A percentile compares a stretch with the other conserved stretches of the same genome.
Evolutionary conservation across 1,140 invertebrate genomes (phyloP).

Genomic region (Lamellibrachia luymesi): DNA sequence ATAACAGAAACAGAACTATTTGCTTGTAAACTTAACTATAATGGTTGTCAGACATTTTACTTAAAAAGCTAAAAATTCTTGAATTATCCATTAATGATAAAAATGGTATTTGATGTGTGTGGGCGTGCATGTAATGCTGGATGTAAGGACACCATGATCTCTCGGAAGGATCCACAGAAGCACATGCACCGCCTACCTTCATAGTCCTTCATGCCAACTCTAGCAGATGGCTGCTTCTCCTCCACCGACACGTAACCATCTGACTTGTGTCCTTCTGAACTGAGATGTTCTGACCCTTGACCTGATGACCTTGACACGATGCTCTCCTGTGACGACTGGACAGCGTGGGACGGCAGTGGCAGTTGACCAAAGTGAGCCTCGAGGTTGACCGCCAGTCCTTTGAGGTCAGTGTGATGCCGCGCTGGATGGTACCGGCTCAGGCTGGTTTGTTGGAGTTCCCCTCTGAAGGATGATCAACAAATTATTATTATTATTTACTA

Average conservation of each 20-base stretch:
- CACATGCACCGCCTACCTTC: not conserved
- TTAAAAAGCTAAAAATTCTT: no score
- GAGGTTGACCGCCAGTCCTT: not conserved
- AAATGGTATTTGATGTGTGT: no score
- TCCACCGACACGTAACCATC: conserved; percentile 17
- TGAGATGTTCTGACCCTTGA: conserved; percentile 13
- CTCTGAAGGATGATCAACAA: not conserved
- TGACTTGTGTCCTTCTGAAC: conserved; percentile 13
- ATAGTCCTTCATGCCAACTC: not conserved
- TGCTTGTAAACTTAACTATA: no score
- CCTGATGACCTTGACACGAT: conserved; percentile 12
- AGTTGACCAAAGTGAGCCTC: not conserved
- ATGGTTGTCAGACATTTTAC: no score
- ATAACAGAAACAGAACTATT: no score
- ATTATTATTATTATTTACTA: no score
- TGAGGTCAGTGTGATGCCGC: not conserved
- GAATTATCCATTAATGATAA: no score
- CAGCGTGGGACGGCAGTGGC: not conserved
- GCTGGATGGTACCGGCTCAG: not conserved
- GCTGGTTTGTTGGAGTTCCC: not conserved
- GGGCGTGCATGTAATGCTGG: no score
- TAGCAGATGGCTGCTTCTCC: not conserved
- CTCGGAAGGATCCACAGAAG: not conserved
- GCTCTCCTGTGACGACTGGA: conserved; percentile 7
- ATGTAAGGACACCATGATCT: no score